Base-by-base conservation (phyloP, 2,888 invertebrate genomes). In the Trachelus troglodyta region DNA sequence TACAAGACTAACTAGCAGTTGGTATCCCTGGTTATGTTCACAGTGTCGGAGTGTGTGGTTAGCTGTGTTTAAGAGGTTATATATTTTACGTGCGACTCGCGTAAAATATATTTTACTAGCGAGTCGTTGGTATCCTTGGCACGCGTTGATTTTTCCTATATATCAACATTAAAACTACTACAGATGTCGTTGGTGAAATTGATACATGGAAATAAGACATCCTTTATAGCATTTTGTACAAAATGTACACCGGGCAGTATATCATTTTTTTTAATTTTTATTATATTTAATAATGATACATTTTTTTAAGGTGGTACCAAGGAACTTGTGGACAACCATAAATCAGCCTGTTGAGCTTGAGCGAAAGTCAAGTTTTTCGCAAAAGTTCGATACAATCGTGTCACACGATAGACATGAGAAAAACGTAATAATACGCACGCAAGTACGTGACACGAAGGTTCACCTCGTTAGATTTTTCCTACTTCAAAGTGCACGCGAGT, bases 401-500 rank as follows among this genome's bases (percentile, higher is more conserved):
- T 56, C 23, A 56, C 23, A 6, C 56, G 23, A 23, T 56, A 56
- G 9, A 15, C 4, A 15, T 6, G 6, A 15, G 23, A 56, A 56
- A 9, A 23, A 56, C 56, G 23, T 56, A 56, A 56, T 56, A 23
- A 15, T 23, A 56, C 9, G 23, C 9, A 23, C 23, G 23, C 23
- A 56, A 1, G 56, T 56, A 23, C 23, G 56, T 23, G 56, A 23
- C 56, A 0, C 23, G 56, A 56, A 56, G 9, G 23, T 56, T 9
- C 56, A 6, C 6, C 0, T 56, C 56, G 23, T 23, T 23, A 56
- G 71, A 12, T 74, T 78, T 76, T 73, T 37, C 69, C 74, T 78
- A 83, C 82, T 82, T 86, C 83, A 84, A 85, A 84, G 85, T 75
- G 73, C 3, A 9, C 73, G 30, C 68, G 73, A 31, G 31, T 23